These are phyloP conservation scores for Xiphophorus maculatus DNA, from an alignment of 2,113 vertebrate genomes.

Conservation along the genomic window DNA sequence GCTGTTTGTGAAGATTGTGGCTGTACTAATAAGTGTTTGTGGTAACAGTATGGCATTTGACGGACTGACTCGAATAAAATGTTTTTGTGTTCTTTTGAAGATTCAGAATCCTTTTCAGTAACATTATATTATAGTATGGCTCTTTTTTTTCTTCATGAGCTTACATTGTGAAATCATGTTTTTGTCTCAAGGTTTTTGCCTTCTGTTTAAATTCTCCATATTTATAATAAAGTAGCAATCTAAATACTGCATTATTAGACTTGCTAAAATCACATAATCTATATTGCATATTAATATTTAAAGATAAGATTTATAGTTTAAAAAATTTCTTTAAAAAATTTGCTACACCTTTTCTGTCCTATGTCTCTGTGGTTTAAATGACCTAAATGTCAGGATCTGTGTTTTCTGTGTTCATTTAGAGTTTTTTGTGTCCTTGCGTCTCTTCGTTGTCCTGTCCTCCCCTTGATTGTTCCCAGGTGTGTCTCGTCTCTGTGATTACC, in stretches of 20 bases:
- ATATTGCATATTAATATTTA: neutral
- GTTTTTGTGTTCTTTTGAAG: neutral
- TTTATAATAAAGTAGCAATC: neutral
- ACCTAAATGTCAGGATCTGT: too few relatives aligned
- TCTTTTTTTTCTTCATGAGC: neutral
- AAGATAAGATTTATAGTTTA: neutral
- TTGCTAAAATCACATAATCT: neutral
- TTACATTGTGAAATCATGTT: neutral
- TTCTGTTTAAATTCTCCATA: neutral
- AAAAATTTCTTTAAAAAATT: neutral
- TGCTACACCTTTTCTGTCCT: neutral
- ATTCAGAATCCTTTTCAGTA: neutral
- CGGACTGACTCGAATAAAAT: neutral
- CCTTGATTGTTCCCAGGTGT: too few relatives aligned
- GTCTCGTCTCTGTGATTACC: too few relatives aligned
- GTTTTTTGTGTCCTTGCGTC: too few relatives aligned
- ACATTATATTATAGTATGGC: neutral
- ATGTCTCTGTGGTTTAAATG: neutral
- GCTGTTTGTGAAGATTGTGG: neutral
- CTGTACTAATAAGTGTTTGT: neutral
- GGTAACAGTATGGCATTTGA: neutral
- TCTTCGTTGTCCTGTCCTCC: too few relatives aligned
- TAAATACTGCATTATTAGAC: too few relatives aligned
- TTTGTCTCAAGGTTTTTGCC: neutral
- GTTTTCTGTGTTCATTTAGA: too few relatives aligned